Base-by-base conservation (phyloP, 2,113 vertebrate species). In the Dipodomys stephensi region DNA sequence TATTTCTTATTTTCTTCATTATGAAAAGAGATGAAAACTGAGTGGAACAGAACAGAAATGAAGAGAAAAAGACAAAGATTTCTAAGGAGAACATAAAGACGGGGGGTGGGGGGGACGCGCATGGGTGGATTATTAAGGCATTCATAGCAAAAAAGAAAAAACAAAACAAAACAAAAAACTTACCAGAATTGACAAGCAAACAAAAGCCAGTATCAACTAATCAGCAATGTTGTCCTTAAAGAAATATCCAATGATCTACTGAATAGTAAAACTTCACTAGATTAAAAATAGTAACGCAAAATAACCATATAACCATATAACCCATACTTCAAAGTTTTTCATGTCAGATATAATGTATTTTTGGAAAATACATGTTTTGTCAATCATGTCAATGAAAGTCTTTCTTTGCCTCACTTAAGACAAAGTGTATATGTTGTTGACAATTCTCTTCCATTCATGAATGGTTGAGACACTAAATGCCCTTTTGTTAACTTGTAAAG, bases 251-350 rank as follows among this genome's bases (percentile, higher is more conserved):
- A 64, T 57, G 35, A 92, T 39, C 35, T 39, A 39, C 35, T 60
- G 30, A 90, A 4, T 81, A 90, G n/a, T 8, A 96, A 94, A 95
- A 83, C 39, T 83, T 88, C 85, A 82, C 65, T 69, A 92, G 49
- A 87, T 96, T 87, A 87, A 62, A 95, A 95, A 69, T 77, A 71
- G 67, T n/a, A 82, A 85, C 27, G 85, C n/a, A 95, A 90, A 90
- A 67, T 82, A 91, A 91, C 32, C 64, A 65, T 27, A 67, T 82
- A 91, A 91, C 32, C 64, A 65, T 27, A 73, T 3, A 91, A 67
- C 28, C 46, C 8, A 84, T 53, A 84, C 18, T 69, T 94, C 49
- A 77, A 88, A 92, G 67, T 67, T 91, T 91, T 27, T 83, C 32
- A 35, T 79, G 32, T 76, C 71, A 89, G 27, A 64, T 0, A 87